A percentile compares a stretch with the other conserved stretches of the same genome.
Evolutionary conservation across 1,140 invertebrate species (phyloP).

Genomic region (Cydia fagiglandana): DNA sequence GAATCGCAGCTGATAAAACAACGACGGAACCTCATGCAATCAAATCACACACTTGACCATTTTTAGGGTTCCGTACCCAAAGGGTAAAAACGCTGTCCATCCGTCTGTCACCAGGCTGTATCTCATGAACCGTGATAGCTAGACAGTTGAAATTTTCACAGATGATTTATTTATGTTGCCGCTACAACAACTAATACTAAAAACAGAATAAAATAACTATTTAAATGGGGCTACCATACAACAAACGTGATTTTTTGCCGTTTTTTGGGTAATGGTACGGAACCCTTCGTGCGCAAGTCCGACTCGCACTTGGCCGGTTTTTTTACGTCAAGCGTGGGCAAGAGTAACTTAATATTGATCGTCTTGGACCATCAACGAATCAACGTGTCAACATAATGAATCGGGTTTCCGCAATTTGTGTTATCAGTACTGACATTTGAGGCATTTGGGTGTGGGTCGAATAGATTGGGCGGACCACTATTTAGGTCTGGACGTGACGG

Average conservation of each 20-base stretch:
- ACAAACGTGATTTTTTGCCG: too few species aligned
- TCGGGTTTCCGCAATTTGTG: conserved; percentile 34
- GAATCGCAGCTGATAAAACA: background rate
- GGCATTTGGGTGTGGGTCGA: conserved; percentile 47
- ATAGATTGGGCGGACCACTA: conserved; percentile 45
- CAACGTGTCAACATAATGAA: conserved; percentile 17
- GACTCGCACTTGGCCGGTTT: too few species aligned
- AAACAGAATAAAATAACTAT: too few species aligned
- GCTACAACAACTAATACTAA: too few species aligned
- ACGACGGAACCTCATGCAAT: background rate
- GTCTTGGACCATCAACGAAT: conserved; percentile 10
- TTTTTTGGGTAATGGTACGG: too few species aligned
- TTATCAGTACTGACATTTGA: conserved; percentile 47
- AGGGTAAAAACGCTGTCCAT: too few species aligned
- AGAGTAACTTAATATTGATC: conserved; percentile 30
- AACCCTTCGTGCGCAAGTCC: too few species aligned
- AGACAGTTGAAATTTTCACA: too few species aligned
- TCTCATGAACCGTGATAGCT: too few species aligned
- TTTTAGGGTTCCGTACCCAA: background rate
- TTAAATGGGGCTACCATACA: too few species aligned
- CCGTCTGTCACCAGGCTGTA: too few species aligned
- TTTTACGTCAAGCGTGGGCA: conserved; percentile 25
- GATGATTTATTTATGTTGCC: too few species aligned
- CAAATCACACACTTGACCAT: background rate
- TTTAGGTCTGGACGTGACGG: conserved; percentile 44